Conservation (phyloP, 2,797 vertebrate species). For the Acanthornis magna region DNA sequence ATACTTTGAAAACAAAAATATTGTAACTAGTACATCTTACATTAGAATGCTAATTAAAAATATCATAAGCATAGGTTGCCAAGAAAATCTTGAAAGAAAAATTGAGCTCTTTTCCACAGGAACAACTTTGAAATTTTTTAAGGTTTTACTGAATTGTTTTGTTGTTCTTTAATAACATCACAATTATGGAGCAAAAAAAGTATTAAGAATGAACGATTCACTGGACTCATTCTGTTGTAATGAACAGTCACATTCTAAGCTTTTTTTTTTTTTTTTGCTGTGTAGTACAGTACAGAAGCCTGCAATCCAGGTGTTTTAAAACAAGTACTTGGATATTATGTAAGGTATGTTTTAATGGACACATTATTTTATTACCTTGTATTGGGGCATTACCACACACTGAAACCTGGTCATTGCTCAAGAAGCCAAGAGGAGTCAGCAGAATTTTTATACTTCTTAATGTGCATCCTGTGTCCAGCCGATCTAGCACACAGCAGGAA, state of each 20-base stretch:
- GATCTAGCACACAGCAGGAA: background rate
- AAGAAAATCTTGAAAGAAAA: constrained; percentile 16
- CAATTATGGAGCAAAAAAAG: background rate
- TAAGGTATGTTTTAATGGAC: background rate
- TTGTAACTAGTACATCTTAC: background rate
- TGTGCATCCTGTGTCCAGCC: background rate
- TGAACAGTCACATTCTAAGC: constrained; percentile 18
- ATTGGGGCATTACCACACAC: background rate
- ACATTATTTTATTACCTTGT: background rate
- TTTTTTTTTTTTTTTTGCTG: background rate
- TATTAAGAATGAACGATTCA: background rate
- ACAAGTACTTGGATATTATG: background rate
- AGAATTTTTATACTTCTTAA: background rate
- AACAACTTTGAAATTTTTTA: background rate
- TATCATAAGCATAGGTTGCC: background rate
- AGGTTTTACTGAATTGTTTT: background rate
- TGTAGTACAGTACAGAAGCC: background rate
- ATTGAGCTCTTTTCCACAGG: background rate
- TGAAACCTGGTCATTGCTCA: background rate
- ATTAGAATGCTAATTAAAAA: constrained; percentile 13
- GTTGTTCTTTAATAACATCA: background rate
- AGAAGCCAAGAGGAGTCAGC: background rate
- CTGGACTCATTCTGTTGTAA: background rate
- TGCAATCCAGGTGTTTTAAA: background rate
- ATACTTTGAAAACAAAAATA: background rate